Evolutionary conservation across 2,113 vertebrate genomes (phyloP).

Genomic region (Porphyrio hochstetteri): DNA sequence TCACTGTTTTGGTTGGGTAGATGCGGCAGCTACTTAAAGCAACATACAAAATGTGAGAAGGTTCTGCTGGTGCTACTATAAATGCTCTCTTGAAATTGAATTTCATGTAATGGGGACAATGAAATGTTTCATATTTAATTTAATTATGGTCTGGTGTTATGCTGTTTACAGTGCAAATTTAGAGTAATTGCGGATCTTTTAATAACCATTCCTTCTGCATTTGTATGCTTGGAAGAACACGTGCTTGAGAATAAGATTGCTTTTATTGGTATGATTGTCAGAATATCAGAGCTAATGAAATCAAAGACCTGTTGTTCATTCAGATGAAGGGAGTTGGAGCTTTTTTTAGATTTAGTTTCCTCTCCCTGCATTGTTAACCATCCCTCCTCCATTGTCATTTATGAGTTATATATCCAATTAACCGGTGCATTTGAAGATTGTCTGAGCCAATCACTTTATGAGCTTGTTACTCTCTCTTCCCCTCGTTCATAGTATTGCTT

Average conservation of each 20-base stretch:
- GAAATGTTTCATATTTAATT: slow-evolving; percentile 7
- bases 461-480: neutral
- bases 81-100: neutral
- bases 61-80: neutral
- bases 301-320: slow-evolving; percentile 14
- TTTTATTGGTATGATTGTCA: neutral
- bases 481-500: neutral
- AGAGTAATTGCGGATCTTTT: slow-evolving; percentile 7
- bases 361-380: neutral
- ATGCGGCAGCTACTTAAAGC: neutral
- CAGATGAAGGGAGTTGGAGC: neutral
- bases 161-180: slow-evolving; percentile 17
- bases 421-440: neutral
- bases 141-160: neutral
- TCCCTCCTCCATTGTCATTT: neutral
- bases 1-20: neutral
- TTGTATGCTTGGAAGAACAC: neutral
- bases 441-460: neutral
- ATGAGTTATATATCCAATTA: slow-evolving; percentile 12
- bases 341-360: neutral
- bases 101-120: neutral
- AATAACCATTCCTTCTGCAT: neutral
- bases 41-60: neutral
- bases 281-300: slow-evolving; percentile 2
- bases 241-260: neutral